Evolutionary conservation across 1,140 invertebrate genomes (phyloP).

Genomic region (Drosophila nigrodunni): DNA sequence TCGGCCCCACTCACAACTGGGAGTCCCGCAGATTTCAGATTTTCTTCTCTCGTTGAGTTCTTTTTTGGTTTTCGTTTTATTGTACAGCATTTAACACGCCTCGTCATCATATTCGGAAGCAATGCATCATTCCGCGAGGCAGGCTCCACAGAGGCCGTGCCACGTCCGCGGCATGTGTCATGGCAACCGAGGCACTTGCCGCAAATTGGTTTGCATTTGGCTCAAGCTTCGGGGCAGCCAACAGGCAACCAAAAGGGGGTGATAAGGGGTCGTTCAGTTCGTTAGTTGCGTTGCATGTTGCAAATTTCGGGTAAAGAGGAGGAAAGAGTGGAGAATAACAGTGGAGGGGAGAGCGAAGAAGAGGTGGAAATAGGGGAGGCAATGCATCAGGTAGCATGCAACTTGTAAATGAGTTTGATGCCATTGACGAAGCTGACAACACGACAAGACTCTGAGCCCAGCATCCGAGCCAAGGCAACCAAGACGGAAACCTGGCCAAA

Average conservation of each 20-base stretch:
- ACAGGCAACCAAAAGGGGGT: neutral
- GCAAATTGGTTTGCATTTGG: conserved; percentile 79
- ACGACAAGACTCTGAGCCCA: neutral
- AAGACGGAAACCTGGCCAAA: conserved; percentile 20
- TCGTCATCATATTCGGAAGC: conserved; percentile 83
- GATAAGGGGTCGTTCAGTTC: conserved; percentile 32
- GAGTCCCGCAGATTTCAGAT: conserved; percentile 58
- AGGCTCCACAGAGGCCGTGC: conserved; percentile 25
- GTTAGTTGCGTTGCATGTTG: conserved; percentile 69
- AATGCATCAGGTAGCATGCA: conserved; percentile 53
- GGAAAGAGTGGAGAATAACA: no score
- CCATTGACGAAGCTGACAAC: conserved; percentile 40
- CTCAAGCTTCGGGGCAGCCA: conserved; percentile 23
- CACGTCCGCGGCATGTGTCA: conserved; percentile 71
- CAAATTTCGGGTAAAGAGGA: conserved; percentile 53
- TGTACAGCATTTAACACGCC: conserved; percentile 68
- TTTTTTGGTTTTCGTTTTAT: conserved; percentile 14
- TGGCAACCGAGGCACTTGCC: conserved; percentile 77
- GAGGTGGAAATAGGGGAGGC: neutral
- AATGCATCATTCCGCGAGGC: conserved; percentile 73
- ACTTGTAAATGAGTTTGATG: conserved; percentile 55
- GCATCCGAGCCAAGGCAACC: conserved; percentile 4
- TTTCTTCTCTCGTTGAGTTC: conserved; percentile 39
- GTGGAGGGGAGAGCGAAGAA: neutral
- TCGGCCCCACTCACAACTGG: conserved; percentile 27